A percentile compares a stretch with the other conserved stretches of the same genome.
These are phyloP conservation scores for Nerophis ophidion DNA, from an alignment of 2,113 vertebrate species.

Conservation along the genomic window DNA sequence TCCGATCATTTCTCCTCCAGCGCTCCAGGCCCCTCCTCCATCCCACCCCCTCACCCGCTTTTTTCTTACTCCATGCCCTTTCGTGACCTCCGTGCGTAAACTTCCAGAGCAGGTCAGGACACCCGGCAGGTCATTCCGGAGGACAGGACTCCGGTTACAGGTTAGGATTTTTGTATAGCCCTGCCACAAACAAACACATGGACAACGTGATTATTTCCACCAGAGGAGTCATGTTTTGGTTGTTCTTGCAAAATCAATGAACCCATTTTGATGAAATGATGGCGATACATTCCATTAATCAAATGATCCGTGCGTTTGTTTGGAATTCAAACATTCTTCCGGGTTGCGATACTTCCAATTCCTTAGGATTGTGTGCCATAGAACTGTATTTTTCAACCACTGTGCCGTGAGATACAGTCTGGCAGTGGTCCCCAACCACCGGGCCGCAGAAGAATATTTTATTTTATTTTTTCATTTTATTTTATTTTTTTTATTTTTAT, in stretches of 20 bases:
- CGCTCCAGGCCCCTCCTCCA: constrained; percentile 16
- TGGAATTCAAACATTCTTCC: no score
- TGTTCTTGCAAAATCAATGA: no score
- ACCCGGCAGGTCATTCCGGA: constrained; percentile 55
- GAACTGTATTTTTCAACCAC: no score
- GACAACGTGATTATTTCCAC: background rate
- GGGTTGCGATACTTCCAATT: no score
- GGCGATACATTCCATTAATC: background rate
- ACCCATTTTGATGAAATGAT: background rate
- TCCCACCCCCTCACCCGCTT: constrained; percentile 9
- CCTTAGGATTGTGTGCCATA: no score
- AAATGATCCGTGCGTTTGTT: background rate
- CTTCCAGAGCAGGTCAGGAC: constrained; percentile 56
- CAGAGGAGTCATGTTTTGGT: background rate
- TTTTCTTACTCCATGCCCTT: constrained; percentile 27
- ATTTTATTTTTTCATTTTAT: no score
- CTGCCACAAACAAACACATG: background rate
- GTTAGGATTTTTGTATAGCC: constrained; percentile 31
- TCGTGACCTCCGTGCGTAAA: constrained; percentile 60
- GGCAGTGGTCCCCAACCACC: no score
- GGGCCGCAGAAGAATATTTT: no score
- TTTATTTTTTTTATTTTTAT: no score
- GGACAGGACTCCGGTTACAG: constrained; percentile 42
- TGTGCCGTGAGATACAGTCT: no score
- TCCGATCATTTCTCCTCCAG: constrained; percentile 10